A percentile compares a stretch with the other conserved stretches of the same genome.
Conservation (phyloP, 2,888 invertebrate genomes). For the Pharmacophagus antenor region DNA sequence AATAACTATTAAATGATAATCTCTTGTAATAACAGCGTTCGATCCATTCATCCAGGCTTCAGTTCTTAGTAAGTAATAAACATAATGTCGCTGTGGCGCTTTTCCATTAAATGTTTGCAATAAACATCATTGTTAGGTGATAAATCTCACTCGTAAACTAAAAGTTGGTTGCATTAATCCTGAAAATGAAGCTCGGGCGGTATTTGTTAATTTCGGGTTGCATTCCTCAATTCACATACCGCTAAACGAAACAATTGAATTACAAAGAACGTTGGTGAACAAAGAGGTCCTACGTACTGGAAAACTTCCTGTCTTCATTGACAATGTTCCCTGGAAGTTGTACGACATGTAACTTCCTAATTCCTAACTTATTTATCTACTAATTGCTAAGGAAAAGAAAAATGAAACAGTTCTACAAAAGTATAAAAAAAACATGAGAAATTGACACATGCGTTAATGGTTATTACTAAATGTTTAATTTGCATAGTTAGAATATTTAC, state of each 20-base stretch:
- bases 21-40: too few species aligned
- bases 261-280: conserved; percentile 1
- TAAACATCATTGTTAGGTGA: conserved; percentile 1
- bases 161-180: conserved; percentile 3
- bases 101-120: neutral
- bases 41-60: too few species aligned
- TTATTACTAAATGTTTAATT: too few species aligned
- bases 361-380: too few species aligned
- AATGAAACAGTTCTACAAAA: too few species aligned
- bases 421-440: too few species aligned
- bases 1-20: too few species aligned
- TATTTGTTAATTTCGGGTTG: conserved; percentile 63
- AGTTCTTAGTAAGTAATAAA: too few species aligned
- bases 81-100: too few species aligned
- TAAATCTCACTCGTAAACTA: conserved; percentile 1
- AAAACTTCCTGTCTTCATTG: neutral
- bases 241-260: conserved; percentile 1
- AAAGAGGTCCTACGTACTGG: neutral
- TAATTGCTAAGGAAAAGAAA: too few species aligned
- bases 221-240: conserved; percentile 43
- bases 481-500: too few species aligned
- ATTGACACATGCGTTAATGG: too few species aligned
- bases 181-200: conserved; percentile 31
- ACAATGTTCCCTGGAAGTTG: neutral
- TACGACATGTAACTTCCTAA: neutral